phyloP scores from a whole-genome alignment of 2,113 vertebrate genomes.

The Datnioides undecimradiatus region DNA sequence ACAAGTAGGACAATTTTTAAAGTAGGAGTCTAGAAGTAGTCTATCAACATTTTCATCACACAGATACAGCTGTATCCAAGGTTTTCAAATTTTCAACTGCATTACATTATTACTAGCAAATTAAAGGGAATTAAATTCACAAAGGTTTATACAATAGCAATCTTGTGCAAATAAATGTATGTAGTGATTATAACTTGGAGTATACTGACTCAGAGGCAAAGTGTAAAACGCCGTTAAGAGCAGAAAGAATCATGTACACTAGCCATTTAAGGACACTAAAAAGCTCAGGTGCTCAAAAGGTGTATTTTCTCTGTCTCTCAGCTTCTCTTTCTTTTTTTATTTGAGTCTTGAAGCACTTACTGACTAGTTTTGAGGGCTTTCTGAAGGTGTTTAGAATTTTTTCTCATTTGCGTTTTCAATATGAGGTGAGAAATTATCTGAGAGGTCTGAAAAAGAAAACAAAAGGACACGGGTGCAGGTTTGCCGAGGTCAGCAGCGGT shows the following conservation, averaged over 20 bases:
- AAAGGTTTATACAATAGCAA: background rate
- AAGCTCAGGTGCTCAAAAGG: background rate
- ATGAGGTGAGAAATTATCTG: conserved; percentile 40
- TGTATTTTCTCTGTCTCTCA: background rate
- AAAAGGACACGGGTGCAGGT: conserved; percentile 18
- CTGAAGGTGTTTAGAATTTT: conserved; percentile 13
- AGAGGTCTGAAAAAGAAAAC: conserved; percentile 27
- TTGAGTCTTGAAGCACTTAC: too few species aligned
- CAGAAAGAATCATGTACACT: background rate
- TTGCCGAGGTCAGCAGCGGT: conserved; percentile 4
- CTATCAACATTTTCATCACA: background rate
- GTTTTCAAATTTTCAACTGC: background rate
- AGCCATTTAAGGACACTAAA: background rate
- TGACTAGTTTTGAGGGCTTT: background rate
- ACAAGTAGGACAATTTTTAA: too few species aligned
- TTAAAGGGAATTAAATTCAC: background rate
- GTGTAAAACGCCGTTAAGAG: conserved; percentile 2
- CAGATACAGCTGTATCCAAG: background rate
- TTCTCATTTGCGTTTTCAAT: conserved; percentile 14
- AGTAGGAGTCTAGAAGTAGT: too few species aligned
- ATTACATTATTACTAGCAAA: background rate
- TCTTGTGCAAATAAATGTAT: background rate
- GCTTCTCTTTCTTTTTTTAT: too few species aligned
- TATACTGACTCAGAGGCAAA: background rate
- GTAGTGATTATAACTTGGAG: background rate